A percentile compares a stretch with the other conserved stretches of the same genome.
Conservation (phyloP, 2,888 invertebrate species). For the Prosapia bicincta region DNA sequence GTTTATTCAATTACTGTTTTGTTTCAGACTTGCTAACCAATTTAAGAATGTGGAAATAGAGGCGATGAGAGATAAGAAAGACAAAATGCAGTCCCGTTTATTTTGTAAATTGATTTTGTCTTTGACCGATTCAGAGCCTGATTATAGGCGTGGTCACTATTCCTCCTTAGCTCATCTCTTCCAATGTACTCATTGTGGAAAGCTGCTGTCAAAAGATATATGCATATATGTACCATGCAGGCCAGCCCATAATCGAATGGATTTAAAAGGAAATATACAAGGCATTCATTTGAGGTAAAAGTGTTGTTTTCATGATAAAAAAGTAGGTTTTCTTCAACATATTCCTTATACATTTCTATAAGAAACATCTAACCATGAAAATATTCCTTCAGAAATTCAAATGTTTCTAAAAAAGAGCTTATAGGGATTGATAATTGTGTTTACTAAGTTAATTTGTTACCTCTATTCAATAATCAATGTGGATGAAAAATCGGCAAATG, state of each 20-base stretch:
- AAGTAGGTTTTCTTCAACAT: no score
- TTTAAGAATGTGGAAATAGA: constrained; percentile 88
- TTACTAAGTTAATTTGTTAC: no score
- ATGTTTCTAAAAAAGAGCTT: no score
- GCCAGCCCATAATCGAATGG: constrained; percentile 67
- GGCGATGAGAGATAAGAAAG: constrained; percentile 77
- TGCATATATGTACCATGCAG: constrained; percentile 70
- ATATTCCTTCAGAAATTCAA: no score
- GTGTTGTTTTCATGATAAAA: no score
- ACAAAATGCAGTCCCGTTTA: constrained; percentile 80
- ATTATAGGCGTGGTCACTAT: constrained; percentile 75
- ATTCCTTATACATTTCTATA: no score
- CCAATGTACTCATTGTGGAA: constrained; percentile 64
- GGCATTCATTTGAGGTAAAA: constrained; percentile 70
- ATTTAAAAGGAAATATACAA: constrained; percentile 66
- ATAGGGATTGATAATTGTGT: no score
- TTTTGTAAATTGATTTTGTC: constrained; percentile 80
- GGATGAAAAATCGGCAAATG: no score
- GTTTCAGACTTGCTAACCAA: constrained; percentile 71
- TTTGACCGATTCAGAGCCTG: constrained; percentile 70
- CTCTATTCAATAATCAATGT: no score
- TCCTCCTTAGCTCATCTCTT: constrained; percentile 74
- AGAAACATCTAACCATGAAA: no score
- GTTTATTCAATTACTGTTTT: constrained; percentile 6
- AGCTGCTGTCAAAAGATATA: constrained; percentile 65